Percentiles rank a stretch among this genome's conserved stretches.
Evolutionary conservation across 2,797 vertebrate genomes (phyloP).

Genomic region (Microcaecilia unicolor): DNA sequence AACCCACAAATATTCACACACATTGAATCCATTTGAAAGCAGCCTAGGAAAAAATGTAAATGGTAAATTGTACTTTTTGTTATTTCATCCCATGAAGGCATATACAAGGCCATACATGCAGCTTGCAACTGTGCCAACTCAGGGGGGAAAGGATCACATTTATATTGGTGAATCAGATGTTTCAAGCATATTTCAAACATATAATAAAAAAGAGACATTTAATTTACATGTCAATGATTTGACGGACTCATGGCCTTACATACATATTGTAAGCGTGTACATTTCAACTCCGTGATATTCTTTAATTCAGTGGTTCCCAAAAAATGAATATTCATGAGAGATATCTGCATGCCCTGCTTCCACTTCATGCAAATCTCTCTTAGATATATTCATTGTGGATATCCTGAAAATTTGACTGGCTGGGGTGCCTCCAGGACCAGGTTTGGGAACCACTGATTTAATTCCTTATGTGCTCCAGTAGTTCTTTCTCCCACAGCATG

Average conservation of each 20-base stretch:
- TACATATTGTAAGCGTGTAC: conserved; percentile 32
- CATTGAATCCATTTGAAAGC: conserved; percentile 12
- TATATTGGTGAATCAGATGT: not conserved
- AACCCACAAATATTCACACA: conserved; percentile 3
- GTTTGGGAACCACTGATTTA: no score
- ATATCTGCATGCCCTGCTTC: no score
- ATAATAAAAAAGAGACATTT: conserved; percentile 1
- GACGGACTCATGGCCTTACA: conserved; percentile 37
- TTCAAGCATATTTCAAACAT: conserved; percentile 10
- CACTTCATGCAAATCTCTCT: no score
- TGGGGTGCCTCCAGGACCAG: no score
- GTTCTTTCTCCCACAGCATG: conserved; percentile 35
- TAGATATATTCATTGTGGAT: no score
- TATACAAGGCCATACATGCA: not conserved
- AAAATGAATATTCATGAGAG: no score
- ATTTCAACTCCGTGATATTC: no score
- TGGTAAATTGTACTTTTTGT: conserved; percentile 6
- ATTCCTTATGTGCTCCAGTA: conserved; percentile 27
- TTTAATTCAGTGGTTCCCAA: no score
- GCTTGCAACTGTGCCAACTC: conserved; percentile 6
- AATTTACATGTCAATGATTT: no score
- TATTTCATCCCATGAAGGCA: conserved; percentile 11
- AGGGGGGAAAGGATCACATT: no score
- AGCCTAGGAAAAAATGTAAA: conserved; percentile 24
- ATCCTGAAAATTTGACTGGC: no score